phyloP scores from a whole-genome alignment of 2,113 vertebrate species.

The Hirundichthys speculiger region DNA sequence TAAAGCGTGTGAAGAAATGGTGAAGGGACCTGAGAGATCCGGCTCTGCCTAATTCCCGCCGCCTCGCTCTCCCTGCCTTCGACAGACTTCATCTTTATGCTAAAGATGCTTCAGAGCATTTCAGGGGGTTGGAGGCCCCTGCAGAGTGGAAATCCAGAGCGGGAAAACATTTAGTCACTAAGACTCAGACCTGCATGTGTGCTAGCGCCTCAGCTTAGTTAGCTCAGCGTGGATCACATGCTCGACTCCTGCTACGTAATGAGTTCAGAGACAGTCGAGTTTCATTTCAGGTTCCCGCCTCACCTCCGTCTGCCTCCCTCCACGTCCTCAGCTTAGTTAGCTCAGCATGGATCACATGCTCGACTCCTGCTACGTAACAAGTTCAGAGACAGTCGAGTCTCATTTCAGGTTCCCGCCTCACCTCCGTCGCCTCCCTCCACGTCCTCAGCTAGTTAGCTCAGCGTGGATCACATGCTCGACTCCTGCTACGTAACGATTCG shows the following conservation, averaged over 20 bases:
- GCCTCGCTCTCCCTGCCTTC: slow-evolving; percentile 12
- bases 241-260: background rate
- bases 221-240: background rate
- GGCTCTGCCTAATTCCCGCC: slow-evolving; percentile 29
- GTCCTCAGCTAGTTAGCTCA: no score
- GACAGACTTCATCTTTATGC: slow-evolving; percentile 42
- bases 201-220: slow-evolving; percentile 19
- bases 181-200: slow-evolving; percentile 1
- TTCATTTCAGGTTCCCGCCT: background rate
- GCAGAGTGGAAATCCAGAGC: slow-evolving; percentile 1
- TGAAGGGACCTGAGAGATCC: slow-evolving; percentile 58
- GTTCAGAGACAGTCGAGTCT: no score
- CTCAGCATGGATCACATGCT: no score
- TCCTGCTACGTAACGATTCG: no score
- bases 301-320: no score
- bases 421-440: no score
- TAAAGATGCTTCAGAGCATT: slow-evolving; percentile 19
- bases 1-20: slow-evolving; percentile 70
- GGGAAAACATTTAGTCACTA: slow-evolving; percentile 4
- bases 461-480: no score
- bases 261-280: background rate
- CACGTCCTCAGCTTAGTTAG: no score
- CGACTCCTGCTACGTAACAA: no score
- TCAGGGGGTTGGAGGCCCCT: slow-evolving; percentile 9
- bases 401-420: no score